Conservation (phyloP, 2,113 vertebrate genomes). For the Actenoides lindsayi region DNA sequence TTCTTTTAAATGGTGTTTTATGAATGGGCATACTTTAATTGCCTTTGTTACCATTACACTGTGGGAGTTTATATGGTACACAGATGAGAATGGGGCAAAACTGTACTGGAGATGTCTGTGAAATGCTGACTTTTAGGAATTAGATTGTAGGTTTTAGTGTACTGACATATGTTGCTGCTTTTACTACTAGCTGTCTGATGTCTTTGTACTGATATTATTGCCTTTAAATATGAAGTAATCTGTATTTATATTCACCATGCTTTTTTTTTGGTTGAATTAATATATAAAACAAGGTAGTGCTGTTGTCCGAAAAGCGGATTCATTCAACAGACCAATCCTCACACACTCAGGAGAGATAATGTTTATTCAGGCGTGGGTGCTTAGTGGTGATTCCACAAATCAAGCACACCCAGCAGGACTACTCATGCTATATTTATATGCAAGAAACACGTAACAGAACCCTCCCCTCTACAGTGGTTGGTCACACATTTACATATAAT, state of each 20-base stretch:
- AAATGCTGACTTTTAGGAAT: neutral
- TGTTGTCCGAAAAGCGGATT: no score
- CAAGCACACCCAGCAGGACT: no score
- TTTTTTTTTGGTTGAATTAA: neutral
- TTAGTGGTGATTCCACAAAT: no score
- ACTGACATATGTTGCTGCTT: neutral
- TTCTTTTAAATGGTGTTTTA: neutral
- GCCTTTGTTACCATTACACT: neutral
- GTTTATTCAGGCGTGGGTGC: no score
- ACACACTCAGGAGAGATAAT: no score
- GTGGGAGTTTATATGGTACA: neutral
- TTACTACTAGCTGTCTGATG: neutral
- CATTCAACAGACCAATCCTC: no score
- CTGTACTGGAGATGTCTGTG: rapidly evolving
- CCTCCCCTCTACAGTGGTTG: no score
- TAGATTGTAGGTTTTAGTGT: neutral
- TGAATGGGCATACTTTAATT: neutral
- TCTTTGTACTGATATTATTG: neutral
- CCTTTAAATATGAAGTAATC: neutral
- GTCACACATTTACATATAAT: no score
- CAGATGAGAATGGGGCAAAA: neutral
- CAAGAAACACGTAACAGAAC: no score
- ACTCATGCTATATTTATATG: no score
- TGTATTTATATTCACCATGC: rapidly evolving
- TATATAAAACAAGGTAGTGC: neutral